Conservation (phyloP, 2,113 vertebrate species). For the Neotragus moschatus region DNA sequence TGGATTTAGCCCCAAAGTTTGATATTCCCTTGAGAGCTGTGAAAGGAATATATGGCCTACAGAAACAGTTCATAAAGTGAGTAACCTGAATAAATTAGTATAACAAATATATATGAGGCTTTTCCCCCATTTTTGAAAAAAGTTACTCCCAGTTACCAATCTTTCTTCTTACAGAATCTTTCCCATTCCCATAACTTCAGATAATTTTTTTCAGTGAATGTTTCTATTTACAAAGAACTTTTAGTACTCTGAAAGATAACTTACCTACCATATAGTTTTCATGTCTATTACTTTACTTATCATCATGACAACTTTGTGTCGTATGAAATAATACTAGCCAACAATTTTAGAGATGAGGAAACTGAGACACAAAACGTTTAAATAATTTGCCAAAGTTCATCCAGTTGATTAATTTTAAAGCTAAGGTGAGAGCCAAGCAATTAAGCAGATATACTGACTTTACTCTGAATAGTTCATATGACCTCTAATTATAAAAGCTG, state of each 20-base stretch:
- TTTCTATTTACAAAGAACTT: slow-evolving; percentile 10
- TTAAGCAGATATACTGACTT: background rate
- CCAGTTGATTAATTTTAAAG: background rate
- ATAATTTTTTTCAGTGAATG: background rate
- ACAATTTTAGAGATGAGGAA: slow-evolving; percentile 12
- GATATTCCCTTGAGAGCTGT: background rate
- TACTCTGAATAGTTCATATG: slow-evolving; percentile 1
- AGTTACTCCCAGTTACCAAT: background rate
- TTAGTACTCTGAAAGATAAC: background rate
- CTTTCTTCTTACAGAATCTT: background rate
- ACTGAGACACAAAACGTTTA: background rate
- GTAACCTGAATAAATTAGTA: background rate
- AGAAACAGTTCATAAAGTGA: slow-evolving; percentile 2
- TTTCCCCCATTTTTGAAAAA: background rate
- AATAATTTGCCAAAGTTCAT: background rate
- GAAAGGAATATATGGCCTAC: background rate
- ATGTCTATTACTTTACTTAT: background rate
- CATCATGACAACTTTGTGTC: background rate
- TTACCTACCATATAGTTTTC: background rate
- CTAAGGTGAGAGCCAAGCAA: background rate
- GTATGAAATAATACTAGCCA: background rate
- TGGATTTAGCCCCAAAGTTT: background rate
- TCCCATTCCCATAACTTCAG: background rate
- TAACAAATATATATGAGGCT: background rate
- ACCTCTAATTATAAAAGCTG: slow-evolving; percentile 13